Percentiles rank a stretch among this genome's conserved stretches.
Evolutionary conservation across 2,797 vertebrate species (phyloP).

Genomic region (Anniella stebbinsi): DNA sequence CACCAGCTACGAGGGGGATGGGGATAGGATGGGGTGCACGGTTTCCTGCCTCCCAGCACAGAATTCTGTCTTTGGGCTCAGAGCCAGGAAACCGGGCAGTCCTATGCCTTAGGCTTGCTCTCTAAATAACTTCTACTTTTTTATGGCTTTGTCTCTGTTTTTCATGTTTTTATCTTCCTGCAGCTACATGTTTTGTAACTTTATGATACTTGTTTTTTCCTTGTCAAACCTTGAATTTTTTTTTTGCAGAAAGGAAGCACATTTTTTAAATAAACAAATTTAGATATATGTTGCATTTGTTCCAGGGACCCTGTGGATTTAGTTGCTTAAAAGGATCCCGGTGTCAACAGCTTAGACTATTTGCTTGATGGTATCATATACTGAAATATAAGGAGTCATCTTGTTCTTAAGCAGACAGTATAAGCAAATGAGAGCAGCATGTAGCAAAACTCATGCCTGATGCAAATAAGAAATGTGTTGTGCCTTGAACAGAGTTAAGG

Average conservation of each 20-base stretch:
- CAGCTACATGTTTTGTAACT: background rate
- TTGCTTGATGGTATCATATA: too few species aligned
- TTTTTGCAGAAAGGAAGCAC: background rate
- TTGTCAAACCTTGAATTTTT: background rate
- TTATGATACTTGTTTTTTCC: background rate
- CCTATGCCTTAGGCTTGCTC: background rate
- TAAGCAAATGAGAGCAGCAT: too few species aligned
- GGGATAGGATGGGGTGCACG: too few species aligned
- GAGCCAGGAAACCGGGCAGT: too few species aligned
- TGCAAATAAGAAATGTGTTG: background rate
- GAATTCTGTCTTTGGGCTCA: too few species aligned
- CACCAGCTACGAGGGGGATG: too few species aligned
- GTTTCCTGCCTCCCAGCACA: too few species aligned
- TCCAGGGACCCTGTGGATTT: background rate
- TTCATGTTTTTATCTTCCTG: background rate
- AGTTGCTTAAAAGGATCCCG: background rate
- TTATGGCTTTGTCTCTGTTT: background rate
- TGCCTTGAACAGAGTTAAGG: background rate
- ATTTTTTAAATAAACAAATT: background rate
- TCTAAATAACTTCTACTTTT: background rate
- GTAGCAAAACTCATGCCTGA: too few species aligned
- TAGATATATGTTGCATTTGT: background rate
- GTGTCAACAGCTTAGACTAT: background rate
- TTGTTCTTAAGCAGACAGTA: too few species aligned
- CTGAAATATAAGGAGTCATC: too few species aligned